Conservation (phyloP, 92 coral and sea anemone species). For the Ricordea florida region DNA sequence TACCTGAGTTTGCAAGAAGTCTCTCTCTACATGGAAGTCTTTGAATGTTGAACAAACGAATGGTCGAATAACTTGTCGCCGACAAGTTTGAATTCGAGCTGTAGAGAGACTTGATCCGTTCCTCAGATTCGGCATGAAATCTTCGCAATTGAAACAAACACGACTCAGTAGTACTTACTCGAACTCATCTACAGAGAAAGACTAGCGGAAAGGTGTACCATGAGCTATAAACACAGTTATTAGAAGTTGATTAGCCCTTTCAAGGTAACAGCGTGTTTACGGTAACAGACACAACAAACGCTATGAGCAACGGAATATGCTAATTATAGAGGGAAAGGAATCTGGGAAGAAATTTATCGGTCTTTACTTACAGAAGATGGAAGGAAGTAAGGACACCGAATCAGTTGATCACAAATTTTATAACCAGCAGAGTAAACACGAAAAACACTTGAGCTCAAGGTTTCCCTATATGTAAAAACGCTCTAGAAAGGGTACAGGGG, state of each 20-base stretch:
- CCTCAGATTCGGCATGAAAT: slow-evolving; percentile 18
- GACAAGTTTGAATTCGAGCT: slow-evolving; percentile 61
- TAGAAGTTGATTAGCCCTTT: not conserved
- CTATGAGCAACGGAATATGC: slow-evolving; percentile 2
- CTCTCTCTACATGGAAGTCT: slow-evolving; percentile 87
- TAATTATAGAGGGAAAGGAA: not conserved
- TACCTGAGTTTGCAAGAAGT: slow-evolving; percentile 66
- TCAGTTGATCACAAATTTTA: too few relatives aligned
- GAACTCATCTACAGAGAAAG: not conserved
- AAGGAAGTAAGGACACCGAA: too few relatives aligned
- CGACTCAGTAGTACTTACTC: too few relatives aligned
- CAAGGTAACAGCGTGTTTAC: not conserved
- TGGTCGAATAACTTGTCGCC: slow-evolving; percentile 75
- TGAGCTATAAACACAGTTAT: not conserved
- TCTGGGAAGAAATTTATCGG: too few relatives aligned
- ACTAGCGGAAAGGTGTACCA: not conserved
- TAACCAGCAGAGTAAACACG: too few relatives aligned
- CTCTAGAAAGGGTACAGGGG: too few relatives aligned
- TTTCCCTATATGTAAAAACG: too few relatives aligned
- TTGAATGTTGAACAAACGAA: slow-evolving; percentile 95
- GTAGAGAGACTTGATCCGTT: slow-evolving; percentile 17
- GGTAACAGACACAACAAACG: not conserved
- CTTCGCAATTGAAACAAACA: too few relatives aligned
- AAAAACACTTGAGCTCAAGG: too few relatives aligned
- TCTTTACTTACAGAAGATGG: too few relatives aligned